Base-by-base conservation (phyloP, 2,888 invertebrate species). In the Chydorus sphaericus region DNA sequence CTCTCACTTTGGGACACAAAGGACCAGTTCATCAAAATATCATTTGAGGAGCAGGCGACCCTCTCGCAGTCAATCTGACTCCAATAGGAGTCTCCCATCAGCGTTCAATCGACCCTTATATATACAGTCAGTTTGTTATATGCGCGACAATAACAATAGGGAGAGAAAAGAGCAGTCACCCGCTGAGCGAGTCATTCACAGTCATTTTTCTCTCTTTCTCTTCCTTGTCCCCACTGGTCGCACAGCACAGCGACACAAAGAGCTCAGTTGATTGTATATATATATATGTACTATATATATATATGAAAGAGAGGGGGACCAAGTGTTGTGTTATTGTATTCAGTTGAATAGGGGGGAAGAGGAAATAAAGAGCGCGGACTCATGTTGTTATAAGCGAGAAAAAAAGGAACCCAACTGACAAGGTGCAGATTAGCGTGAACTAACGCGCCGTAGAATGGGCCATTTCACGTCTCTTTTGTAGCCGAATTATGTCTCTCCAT, bases 351-450 rank as follows among this genome's bases (percentile, higher is more conserved):
- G 44, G 38, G 44, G 23, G 10, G n/a, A n/a, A n/a, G n/a, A n/a
- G n/a, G n/a, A n/a, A n/a, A n/a, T n/a, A n/a, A n/a, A n/a, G n/a
- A n/a, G n/a, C n/a, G n/a, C n/a, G n/a, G n/a, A n/a, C n/a, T n/a
- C n/a, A n/a, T n/a, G n/a, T n/a, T n/a, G n/a, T n/a, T n/a, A n/a
- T n/a, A n/a, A n/a, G n/a, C n/a, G n/a, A n/a, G n/a, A n/a, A n/a
- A n/a, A n/a, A n/a, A n/a, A n/a, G n/a, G n/a, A n/a, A n/a, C n/a
- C n/a, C n/a, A n/a, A 11, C 44, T 44, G 44, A 44, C 44, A 44
- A 44, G 44, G 44, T 44, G 44, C 44, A 44, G 44, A 44, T 44
- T 44, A 44, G 44, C 44, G 44, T 44, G 44, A 44, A 44, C 44
- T 44, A 44, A 44, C 44, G 44, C 44, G 44, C 26, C 44, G 28